Evolutionary conservation across 1,140 invertebrate genomes (phyloP).

Genomic region (Lamellibrachia luymesi): DNA sequence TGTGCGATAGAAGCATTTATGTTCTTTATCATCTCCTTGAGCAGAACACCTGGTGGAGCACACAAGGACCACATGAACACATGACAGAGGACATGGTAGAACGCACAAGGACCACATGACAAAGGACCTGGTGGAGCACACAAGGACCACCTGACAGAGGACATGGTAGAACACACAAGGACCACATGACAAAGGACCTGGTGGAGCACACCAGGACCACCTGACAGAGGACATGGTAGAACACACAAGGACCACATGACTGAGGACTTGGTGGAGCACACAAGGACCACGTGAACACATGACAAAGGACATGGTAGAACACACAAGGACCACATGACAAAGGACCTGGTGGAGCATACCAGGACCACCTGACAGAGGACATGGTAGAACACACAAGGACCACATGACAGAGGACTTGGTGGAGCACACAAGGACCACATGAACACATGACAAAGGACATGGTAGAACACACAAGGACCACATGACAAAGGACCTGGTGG

Average conservation of each 20-base stretch:
- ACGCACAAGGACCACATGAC: neutral
- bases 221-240: neutral
- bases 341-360: neutral
- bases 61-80: slow-evolving; percentile 1
- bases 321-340: neutral
- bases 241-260: neutral
- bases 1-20: neutral
- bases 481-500: neutral
- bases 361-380: neutral
- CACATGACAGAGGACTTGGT: neutral
- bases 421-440: too few relatives aligned
- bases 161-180: neutral
- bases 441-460: neutral
- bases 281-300: neutral
- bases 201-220: neutral
- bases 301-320: neutral
- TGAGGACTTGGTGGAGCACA: neutral
- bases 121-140: neutral
- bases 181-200: neutral
- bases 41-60: neutral
- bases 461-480: neutral
- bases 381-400: neutral
- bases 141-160: neutral
- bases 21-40: neutral
- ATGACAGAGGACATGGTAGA: neutral